phyloP scores from a whole-genome alignment of 2,113 vertebrate species.

The Nannobrachium achirus region DNA sequence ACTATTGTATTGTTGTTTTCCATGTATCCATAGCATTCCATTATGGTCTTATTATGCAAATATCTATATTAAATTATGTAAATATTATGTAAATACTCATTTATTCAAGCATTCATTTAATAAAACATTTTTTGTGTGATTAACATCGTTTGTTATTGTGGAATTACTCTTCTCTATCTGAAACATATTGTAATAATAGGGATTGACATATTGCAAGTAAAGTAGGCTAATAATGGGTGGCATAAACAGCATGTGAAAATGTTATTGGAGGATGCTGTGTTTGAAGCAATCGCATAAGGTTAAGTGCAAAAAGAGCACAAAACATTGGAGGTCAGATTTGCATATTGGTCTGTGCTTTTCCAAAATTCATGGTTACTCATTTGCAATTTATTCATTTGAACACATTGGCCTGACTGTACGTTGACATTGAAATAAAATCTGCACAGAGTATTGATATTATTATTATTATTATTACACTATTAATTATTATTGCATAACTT shows the following conservation, averaged over 20 bases:
- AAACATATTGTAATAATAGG: constrained; percentile 39
- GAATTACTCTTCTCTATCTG: constrained; percentile 54
- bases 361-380: constrained; percentile 46
- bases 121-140: no score
- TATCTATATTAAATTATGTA: no score
- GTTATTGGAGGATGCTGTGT: constrained; percentile 60
- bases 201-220: constrained; percentile 66
- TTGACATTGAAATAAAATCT: constrained; percentile 46
- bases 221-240: constrained; percentile 60
- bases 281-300: constrained; percentile 72
- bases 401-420: constrained; percentile 24
- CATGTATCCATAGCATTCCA: no score
- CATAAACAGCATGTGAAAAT: constrained; percentile 64
- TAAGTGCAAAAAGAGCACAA: constrained; percentile 73
- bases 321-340: constrained; percentile 71
- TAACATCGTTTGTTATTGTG: no score
- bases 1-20: no score
- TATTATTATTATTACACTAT: constrained; percentile 78
- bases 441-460: constrained; percentile 66
- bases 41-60: no score
- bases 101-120: no score
- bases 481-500: constrained; percentile 86
- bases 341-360: constrained; percentile 73
- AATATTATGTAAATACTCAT: no score
- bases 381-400: constrained; percentile 57